Conservation (phyloP, 2,888 invertebrate genomes). For the Meteorus cinctellus region DNA sequence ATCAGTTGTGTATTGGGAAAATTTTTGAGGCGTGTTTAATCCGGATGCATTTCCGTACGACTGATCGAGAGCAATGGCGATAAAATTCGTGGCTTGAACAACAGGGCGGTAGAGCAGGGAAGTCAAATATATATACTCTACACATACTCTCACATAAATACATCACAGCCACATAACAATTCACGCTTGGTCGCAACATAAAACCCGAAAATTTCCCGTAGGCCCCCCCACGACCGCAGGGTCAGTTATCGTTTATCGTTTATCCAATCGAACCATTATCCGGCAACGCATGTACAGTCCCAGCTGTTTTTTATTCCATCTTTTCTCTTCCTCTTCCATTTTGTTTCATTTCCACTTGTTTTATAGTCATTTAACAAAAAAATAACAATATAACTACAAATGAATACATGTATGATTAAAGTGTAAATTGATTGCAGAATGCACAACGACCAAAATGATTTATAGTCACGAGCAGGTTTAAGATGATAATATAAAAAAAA, state of each 20-base stretch:
- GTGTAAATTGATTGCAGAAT: constrained; percentile 2
- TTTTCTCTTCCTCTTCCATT: neutral
- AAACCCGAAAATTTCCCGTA: constrained; percentile 44
- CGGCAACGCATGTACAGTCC: constrained; percentile 20
- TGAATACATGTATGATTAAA: constrained; percentile 12
- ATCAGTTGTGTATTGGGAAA: neutral
- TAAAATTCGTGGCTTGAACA: constrained; percentile 9
- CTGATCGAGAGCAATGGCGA: constrained; percentile 2
- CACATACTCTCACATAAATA: constrained; percentile 3
- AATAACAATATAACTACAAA: neutral
- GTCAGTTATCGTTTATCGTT: constrained; percentile 36
- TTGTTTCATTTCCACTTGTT: neutral
- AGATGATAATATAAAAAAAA: constrained; percentile 27
- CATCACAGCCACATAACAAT: constrained; percentile 47
- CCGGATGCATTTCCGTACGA: constrained; percentile 8
- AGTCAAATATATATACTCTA: constrained; percentile 17
- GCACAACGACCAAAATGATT: neutral
- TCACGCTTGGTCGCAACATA: constrained; percentile 58
- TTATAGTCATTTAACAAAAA: neutral
- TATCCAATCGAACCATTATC: constrained; percentile 37
- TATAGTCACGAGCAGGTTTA: constrained; percentile 19
- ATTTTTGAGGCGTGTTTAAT: constrained; percentile 6
- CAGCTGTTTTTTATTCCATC: constrained; percentile 27
- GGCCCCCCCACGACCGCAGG: constrained; percentile 35
- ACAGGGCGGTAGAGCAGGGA: neutral